phyloP scores from a whole-genome alignment of 2,113 vertebrate species.

The Phalacrocorax brasilianus region DNA sequence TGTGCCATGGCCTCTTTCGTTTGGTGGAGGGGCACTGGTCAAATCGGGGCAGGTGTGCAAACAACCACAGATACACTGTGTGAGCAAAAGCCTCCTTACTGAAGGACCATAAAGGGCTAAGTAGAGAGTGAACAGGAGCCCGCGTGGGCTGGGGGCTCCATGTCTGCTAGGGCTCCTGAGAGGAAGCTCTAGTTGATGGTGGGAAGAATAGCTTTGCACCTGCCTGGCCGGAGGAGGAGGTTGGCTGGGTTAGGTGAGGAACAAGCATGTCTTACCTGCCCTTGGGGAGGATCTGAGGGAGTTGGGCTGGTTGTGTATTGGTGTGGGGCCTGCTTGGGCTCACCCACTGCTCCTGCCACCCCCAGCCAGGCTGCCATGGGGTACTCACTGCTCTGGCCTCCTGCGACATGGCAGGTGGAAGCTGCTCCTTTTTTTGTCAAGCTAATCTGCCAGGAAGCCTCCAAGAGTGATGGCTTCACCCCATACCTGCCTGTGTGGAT shows the following conservation, averaged over 20 bases:
- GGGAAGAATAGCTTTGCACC: not conserved
- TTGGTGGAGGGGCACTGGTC: too few species aligned
- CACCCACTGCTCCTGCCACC: not conserved
- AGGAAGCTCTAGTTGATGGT: not conserved
- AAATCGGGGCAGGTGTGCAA: not conserved
- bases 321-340: too few species aligned
- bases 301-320: not conserved
- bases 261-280: too few species aligned
- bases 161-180: not conserved
- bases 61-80: fast-evolving
- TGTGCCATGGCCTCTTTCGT: fast-evolving
- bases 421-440: not conserved
- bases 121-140: not conserved
- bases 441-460: not conserved
- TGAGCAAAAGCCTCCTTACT: not conserved
- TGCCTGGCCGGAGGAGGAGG: not conserved
- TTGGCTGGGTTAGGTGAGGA: not conserved
- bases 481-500: not conserved
- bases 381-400: not conserved
- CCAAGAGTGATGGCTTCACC: not conserved
- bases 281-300: not conserved
- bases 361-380: not conserved
- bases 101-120: fast-evolving
- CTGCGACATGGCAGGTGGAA: not conserved
- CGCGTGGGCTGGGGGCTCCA: too few species aligned